These are phyloP conservation scores for Megalops atlanticus DNA, from an alignment of 2,113 vertebrate genomes.

Conservation along the genomic window DNA sequence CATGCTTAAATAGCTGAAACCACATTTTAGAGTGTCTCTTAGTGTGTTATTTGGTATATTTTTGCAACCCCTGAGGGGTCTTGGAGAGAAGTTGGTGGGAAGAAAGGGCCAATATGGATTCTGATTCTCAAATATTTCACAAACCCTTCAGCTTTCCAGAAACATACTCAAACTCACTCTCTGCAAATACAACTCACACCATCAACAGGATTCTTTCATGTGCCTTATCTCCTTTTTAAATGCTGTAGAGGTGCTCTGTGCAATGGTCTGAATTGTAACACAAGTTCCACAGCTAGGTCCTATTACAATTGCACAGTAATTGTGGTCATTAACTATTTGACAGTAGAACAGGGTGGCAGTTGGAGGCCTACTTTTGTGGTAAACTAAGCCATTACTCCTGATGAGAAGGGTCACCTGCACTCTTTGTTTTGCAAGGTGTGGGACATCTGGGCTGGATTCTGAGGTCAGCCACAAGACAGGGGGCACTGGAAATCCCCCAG, in stretches of 20 bases:
- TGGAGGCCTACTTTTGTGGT: not conserved
- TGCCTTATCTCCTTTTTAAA: not conserved
- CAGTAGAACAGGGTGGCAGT: not conserved
- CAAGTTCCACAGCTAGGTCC: not conserved
- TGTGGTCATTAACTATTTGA: not conserved
- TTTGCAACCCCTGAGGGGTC: not conserved
- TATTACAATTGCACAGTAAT: not conserved
- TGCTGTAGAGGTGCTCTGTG: not conserved
- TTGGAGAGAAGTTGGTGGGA: not conserved
- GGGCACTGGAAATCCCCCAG: conserved; percentile 68
- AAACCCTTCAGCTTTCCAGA: not conserved
- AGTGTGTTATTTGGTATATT: not conserved
- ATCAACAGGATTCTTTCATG: not conserved
- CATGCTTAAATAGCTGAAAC: not conserved
- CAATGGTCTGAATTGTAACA: not conserved
- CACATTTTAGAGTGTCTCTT: not conserved
- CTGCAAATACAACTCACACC: too few species aligned
- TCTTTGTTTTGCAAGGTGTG: too few species aligned
- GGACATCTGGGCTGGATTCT: conserved; percentile 71
- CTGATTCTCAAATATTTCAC: not conserved
- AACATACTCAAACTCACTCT: not conserved
- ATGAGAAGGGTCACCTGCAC: conserved; percentile 66
- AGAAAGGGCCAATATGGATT: not conserved
- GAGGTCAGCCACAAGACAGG: conserved; percentile 72
- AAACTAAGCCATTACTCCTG: conserved; percentile 34